A percentile compares a stretch with the other conserved stretches of the same genome.
Conservation (phyloP, 2,113 vertebrate genomes). For the Salvelinus fontinalis region DNA sequence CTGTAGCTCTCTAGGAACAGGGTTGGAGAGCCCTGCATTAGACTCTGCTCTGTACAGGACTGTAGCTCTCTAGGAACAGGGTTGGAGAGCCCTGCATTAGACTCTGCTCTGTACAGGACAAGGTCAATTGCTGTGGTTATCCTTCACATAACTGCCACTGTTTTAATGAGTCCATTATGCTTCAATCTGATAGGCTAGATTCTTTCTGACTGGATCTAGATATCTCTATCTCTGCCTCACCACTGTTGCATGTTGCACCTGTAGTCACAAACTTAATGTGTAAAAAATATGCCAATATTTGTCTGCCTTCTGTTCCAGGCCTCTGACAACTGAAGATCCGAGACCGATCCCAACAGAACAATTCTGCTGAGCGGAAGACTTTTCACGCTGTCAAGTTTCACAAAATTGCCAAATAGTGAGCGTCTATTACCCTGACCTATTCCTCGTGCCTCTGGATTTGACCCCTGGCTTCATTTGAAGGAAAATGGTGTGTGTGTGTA, state of each 20-base stretch:
- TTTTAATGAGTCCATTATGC: no score
- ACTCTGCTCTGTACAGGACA: no score
- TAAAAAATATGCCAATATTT: neutral
- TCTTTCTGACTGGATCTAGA: no score
- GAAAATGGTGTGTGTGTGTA: neutral
- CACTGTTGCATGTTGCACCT: neutral
- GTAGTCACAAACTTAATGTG: neutral
- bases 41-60: no score
- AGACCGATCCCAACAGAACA: neutral
- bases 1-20: no score
- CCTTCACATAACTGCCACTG: no score
- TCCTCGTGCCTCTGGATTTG: neutral
- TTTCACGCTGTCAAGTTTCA: neutral
- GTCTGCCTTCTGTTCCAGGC: slow-evolving; percentile 56
- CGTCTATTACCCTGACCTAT: neutral
- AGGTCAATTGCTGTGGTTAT: no score
- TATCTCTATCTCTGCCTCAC: neutral
- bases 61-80: no score
- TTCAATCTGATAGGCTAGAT: no score
- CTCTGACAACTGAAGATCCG: slow-evolving; percentile 68
- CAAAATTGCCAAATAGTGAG: neutral
- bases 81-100: no score
- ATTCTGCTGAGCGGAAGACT: neutral
- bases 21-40: no score
- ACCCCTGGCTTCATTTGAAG: neutral